Conservation (phyloP, 2,113 vertebrate genomes). For the Chelonoidis abingdonii region DNA sequence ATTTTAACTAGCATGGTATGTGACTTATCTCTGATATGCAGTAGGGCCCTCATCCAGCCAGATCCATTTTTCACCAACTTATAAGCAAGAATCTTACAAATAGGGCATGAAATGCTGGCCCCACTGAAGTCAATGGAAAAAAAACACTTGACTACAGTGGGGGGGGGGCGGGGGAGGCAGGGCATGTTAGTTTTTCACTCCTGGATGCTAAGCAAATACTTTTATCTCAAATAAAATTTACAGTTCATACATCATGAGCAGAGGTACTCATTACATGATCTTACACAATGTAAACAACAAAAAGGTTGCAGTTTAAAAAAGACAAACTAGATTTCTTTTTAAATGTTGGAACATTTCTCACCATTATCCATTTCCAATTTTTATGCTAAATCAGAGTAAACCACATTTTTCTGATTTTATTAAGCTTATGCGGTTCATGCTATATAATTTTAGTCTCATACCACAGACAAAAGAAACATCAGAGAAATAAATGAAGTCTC, state of each 20-base stretch:
- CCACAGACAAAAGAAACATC: not conserved
- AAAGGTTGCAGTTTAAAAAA: not conserved
- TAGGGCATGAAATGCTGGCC: not conserved
- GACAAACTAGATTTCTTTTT: not conserved
- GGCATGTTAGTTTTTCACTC: not conserved
- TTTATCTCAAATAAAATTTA: fast-evolving
- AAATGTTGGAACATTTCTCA: not conserved
- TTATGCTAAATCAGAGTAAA: not conserved
- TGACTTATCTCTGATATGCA: not conserved
- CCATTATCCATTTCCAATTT: not conserved
- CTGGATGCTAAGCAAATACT: not conserved
- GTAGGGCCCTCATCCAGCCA: not conserved
- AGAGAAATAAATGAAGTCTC: not conserved
- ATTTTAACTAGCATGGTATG: not conserved
- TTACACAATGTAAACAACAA: not conserved
- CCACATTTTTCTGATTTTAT: not conserved
- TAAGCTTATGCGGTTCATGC: not conserved
- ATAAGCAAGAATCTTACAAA: not conserved
- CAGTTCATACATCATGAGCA: not conserved
- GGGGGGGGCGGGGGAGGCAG: not conserved
- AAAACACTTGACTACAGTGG: fast-evolving
- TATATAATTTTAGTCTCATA: not conserved
- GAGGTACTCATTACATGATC: not conserved
- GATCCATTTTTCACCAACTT: not conserved
- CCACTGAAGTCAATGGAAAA: not conserved